Base-by-base conservation (phyloP, 2,888 invertebrate species). In the Aleiodes leptofemur region DNA sequence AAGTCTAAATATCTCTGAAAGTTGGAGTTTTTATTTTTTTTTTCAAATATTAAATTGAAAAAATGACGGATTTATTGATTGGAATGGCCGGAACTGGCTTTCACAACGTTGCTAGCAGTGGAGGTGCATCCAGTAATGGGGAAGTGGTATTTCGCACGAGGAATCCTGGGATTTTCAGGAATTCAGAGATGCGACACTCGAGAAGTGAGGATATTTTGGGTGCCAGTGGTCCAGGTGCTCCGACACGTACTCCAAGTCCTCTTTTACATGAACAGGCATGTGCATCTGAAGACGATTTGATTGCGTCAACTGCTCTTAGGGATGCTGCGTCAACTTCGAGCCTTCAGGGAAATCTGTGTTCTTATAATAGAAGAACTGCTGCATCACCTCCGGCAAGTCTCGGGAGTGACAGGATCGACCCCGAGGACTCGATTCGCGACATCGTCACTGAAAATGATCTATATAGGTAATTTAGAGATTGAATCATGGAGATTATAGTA, bases 371-470 rank as follows among this genome's bases (percentile, higher is more conserved):
- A 66, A 64, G 82, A 79, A 38, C 77, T 76, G 70, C 80, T 69
- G 75, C 81, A 8, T 76, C 84, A 51, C 82, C 83, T 3, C 83
- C 86, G 6, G 83, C 86, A 0, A 84, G 82, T 9, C 79, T 86
- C 0, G 80, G 81, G 9, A 83, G 86, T 13, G 92, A 92, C 83
- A 88, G 91, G 79, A 90, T 92, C 70, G 92, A 93, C 85, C 92
- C 93, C n/a, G 92, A 92, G 84, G 92, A 92, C 82, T 92, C 92
- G 79, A 92, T 93, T 78, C 89, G 92, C 72, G 93, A 93, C 85
- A 93, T 93, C 83, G 91, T 93, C 76, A 91, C 92, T 8, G 92
- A 92, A 84, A 93, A 93, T 84, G 93, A 93, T 86, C 91, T 93
- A 83, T 92, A 92, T 87, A 91, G 92, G 92, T 92, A 84, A 81